Evolutionary conservation across 1,140 invertebrate species (phyloP), one percentile per base, ranked within the genome.

Genomic region (Rhynchophorus ferrugineus): DNA sequence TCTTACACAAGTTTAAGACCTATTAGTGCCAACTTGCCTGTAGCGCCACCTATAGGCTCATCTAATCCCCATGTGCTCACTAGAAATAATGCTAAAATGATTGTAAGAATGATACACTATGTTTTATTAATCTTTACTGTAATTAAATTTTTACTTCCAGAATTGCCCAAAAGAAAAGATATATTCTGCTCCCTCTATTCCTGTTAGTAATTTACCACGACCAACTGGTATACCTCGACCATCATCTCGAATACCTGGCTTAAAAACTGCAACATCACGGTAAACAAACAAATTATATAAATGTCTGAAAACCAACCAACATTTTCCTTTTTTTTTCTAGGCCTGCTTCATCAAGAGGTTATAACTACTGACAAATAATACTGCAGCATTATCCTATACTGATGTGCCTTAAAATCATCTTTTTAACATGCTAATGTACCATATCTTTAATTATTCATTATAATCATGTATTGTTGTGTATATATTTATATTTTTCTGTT

Each of bases 1-100:
- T 67, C 65, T 2, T 67, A 67, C 38, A 65, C 62, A 2, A 64
- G 59, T 51, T 43, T 67, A 29, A 59, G 55, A 29, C 65, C 65
- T 7, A 59, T 65, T 17, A 63, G 58, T 29, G 49, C 56, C 19
- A 57, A 60, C 54, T 58, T 67, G 41, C 63, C 65, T 9, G 48
- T 64, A 20, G 54, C 54, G 13, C 52, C 62, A 20, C 56, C 56
- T n/a, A 18, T 49, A 46, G 33, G 21, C 5, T n/a, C n/a, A n/a
- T n/a, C n/a, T n/a, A n/a, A n/a, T n/a, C n/a, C n/a, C 5, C 24
- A 29, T 6, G 11, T 29, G 24, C 5, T 29, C 24, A 29, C 24
- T 11, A 29, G 24, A 29, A 5, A 5, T 5, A 29, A 29, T 29
- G 24, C 24, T 6, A 29, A 29, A 29, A 29, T 11, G 5, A 11